Evolutionary conservation across 2,888 invertebrate species (phyloP).

Genomic region (Galerucella calmariensis): DNA sequence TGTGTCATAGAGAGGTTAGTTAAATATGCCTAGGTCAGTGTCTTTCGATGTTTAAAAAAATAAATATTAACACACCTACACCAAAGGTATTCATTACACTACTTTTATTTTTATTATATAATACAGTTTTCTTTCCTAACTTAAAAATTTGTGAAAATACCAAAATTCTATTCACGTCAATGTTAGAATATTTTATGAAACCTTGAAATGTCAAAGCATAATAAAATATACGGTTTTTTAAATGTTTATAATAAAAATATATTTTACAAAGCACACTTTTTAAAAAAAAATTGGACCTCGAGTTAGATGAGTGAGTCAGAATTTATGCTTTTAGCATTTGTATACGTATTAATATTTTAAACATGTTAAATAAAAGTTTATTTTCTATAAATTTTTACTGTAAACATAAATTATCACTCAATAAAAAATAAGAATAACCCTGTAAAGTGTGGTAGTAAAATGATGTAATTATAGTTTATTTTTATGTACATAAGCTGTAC

Average conservation of each 20-base stretch:
- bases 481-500: no score
- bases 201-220: not conserved
- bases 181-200: not conserved
- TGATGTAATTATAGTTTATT: no score
- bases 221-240: not conserved
- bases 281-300: not conserved
- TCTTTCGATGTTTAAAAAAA: not conserved
- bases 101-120: no score
- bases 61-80: not conserved
- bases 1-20: not conserved
- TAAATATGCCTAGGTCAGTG: constrained; percentile 11
- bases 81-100: no score
- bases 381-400: no score
- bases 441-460: no score
- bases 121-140: no score
- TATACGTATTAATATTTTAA: not conserved
- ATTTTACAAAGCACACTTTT: not conserved
- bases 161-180: no score
- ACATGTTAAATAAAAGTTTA: no score
- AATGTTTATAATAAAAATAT: not conserved
- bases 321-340: not conserved
- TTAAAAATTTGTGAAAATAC: no score
- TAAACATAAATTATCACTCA: no score
- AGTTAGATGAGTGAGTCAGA: not conserved
- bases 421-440: no score